Evolutionary conservation across 2,797 vertebrate genomes (phyloP).

Genomic region (Loris lydekkerianus): DNA sequence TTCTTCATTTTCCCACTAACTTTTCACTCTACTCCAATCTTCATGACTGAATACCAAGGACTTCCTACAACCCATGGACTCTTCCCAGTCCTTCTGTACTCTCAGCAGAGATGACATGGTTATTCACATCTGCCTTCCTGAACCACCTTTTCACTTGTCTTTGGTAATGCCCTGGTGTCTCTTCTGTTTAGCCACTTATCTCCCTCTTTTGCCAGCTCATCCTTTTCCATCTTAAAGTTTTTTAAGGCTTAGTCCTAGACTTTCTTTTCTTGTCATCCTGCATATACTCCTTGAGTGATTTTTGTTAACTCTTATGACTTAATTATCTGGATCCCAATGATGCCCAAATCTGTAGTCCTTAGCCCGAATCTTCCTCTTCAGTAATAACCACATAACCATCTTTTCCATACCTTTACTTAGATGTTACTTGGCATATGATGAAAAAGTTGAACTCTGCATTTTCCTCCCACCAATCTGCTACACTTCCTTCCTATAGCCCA

Average conservation of each 20-base stretch:
- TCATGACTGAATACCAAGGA: neutral
- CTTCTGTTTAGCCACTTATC: neutral
- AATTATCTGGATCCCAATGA: neutral
- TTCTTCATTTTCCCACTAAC: constrained; percentile 25
- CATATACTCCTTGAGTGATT: neutral
- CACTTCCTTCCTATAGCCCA: neutral
- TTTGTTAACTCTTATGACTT: neutral
- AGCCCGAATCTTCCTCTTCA: constrained; percentile 37
- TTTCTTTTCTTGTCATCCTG: neutral
- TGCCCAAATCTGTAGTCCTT: neutral
- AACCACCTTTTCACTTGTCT: neutral
- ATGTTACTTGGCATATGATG: neutral
- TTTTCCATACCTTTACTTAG: neutral
- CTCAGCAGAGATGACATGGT: neutral
- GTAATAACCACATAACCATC: neutral
- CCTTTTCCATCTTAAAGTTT: neutral
- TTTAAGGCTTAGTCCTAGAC: neutral
- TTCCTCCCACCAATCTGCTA: neutral
- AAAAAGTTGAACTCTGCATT: neutral
- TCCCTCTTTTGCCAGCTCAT: neutral
- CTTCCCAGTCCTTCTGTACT: neutral
- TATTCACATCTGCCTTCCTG: neutral
- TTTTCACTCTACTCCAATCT: neutral
- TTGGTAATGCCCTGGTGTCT: neutral
- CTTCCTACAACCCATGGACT: neutral